Base-by-base conservation (phyloP, 2,113 vertebrate genomes). In the Lasiurus cinereus region DNA sequence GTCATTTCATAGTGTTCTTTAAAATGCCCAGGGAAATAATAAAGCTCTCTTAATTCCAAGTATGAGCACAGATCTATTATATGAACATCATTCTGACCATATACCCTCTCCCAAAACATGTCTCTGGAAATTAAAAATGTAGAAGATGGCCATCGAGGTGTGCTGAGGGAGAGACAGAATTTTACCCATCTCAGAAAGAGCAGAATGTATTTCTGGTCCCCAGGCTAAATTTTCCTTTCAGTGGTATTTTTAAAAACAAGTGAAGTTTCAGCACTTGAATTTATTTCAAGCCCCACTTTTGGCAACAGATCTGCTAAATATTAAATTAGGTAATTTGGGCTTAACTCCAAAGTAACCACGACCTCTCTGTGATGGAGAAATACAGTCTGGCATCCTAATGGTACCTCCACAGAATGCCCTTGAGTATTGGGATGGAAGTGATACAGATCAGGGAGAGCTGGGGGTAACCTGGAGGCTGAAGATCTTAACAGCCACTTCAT, bases 221-320 rank as follows among this genome's bases (percentile, higher is more conserved):
- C 83, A 73, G 77, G 52, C 48, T 62, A 69, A 70, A 74, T 92
- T 73, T 90, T 93, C 52, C 64, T 87, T 93, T 85, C 24, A 46
- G 70, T 66, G 59, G 8, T 83, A 83, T 95, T 95, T 95, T 96
- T 76, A 94, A 97, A 85, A 76, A 86, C 39, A 86, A 79, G 18
- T 86, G 64, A 91, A 73, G 73, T 64, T 89, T 73, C 73, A 90
- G 39, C 91, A 90, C 91, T 84, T 84, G 64, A 92, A 91, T 92
- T 95, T 94, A 62, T 36, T 36, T 82, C 76, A 69, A 92, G 66
- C 31, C 66, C 62, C 36, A 33, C n/a, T 18, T 77, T 84, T 54
- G 79, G 86, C 94, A 79, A 96, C 27, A 46, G 95, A 29, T 89
- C 52, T 31, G 18, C 74, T 82, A 66, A 59, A 46, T 36, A 93